Percentiles rank a stretch among this genome's conserved stretches.
Conservation (phyloP, 2,113 vertebrate species). For the Urocitellus parryii region DNA sequence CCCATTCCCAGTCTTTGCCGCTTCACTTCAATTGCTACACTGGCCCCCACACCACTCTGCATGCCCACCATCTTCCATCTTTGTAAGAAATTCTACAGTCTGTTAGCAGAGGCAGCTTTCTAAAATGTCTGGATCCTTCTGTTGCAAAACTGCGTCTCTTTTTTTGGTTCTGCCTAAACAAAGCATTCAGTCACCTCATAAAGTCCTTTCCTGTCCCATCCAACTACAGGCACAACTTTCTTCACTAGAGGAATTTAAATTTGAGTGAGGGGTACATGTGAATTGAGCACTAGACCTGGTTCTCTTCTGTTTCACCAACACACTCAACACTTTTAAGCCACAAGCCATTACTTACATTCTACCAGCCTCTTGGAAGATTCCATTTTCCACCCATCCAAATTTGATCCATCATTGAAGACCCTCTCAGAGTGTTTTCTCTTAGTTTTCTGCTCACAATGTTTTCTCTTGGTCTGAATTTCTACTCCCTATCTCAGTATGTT, state of each 20-base stretch:
- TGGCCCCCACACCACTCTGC: too few relatives aligned
- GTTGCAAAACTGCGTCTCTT: not conserved
- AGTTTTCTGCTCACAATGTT: not conserved
- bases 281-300: not conserved
- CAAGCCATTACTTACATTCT: not conserved
- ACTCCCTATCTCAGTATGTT: not conserved
- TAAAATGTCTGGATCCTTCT: not conserved
- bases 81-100: not conserved
- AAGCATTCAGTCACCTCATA: not conserved
- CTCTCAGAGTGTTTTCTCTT: not conserved
- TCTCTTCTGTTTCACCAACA: not conserved
- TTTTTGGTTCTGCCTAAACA: not conserved
- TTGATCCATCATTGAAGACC: not conserved
- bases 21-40: not conserved
- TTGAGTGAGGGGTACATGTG: too few relatives aligned
- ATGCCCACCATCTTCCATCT: not conserved
- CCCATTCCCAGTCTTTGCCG: not conserved
- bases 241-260: not conserved
- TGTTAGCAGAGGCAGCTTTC: not conserved
- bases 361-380: not conserved
- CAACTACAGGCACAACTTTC: not conserved
- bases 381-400: fast-evolving
- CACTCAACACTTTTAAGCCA: not conserved
- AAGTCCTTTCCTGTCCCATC: not conserved
- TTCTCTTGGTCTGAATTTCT: not conserved